A percentile compares a stretch with the other conserved stretches of the same genome.
phyloP scores from a whole-genome alignment of 1,140 invertebrate genomes.

The Hylaeus anthracinus region DNA sequence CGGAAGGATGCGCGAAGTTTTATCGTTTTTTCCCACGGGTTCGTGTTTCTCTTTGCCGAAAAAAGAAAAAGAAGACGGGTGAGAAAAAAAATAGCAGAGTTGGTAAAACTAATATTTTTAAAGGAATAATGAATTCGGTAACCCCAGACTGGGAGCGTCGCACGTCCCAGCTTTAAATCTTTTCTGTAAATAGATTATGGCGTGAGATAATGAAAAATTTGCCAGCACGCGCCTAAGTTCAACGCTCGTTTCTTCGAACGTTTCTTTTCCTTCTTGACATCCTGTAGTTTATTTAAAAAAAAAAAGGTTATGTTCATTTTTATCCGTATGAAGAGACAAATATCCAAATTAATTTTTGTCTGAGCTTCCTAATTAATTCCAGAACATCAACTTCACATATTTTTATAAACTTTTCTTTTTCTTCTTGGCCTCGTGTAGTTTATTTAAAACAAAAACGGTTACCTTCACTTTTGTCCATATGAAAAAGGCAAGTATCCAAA shows the following conservation, averaged over 20 bases:
- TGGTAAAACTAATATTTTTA: slow-evolving; percentile 68
- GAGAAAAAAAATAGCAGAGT: slow-evolving; percentile 28
- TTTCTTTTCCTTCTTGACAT: slow-evolving; percentile 16
- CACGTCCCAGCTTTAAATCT: slow-evolving; percentile 64
- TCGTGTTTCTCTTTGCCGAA: slow-evolving; percentile 24
- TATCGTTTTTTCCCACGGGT: slow-evolving; percentile 47
- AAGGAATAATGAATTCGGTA: slow-evolving; percentile 66
- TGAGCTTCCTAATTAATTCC: too few relatives aligned
- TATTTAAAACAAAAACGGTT: too few relatives aligned
- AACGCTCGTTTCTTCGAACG: slow-evolving; percentile 41
- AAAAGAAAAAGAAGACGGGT: neutral
- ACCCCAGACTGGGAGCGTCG: slow-evolving; percentile 28
- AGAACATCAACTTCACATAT: too few relatives aligned
- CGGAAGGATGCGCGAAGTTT: slow-evolving; percentile 32
- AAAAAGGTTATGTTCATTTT: neutral
- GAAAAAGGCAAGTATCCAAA: too few relatives aligned
- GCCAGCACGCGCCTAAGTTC: slow-evolving; percentile 51
- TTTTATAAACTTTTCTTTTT: too few relatives aligned
- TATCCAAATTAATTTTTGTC: too few relatives aligned
- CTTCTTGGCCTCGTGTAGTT: too few relatives aligned
- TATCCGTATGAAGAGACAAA: too few relatives aligned
- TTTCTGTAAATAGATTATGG: slow-evolving; percentile 63
- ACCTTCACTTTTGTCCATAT: too few relatives aligned
- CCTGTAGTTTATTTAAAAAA: neutral
- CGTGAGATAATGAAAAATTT: slow-evolving; percentile 67